Conservation (phyloP, 2,888 invertebrate genomes). For the Drosophila limbata region DNA sequence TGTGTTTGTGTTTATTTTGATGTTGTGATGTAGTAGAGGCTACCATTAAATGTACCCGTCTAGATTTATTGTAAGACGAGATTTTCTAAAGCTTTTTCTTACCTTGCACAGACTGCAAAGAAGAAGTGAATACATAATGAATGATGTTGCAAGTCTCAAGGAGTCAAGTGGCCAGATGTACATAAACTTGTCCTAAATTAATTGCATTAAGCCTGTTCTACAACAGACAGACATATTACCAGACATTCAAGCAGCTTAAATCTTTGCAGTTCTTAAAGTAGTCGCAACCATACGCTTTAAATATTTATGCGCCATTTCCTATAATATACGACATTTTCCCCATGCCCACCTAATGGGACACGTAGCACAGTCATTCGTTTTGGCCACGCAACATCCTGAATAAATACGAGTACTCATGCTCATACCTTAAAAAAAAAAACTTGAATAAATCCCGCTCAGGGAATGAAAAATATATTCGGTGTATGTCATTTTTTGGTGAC, state of each 20-base stretch:
- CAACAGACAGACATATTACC: neutral
- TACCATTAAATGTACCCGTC: slow-evolving; percentile 14
- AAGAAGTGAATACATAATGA: slow-evolving; percentile 44
- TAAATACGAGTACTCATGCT: slow-evolving; percentile 24
- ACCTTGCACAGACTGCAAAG: neutral
- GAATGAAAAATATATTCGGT: neutral
- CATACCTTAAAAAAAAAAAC: slow-evolving; percentile 27
- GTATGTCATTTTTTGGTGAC: neutral
- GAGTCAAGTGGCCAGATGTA: slow-evolving; percentile 31
- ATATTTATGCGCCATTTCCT: slow-evolving; percentile 7
- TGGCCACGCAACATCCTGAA: slow-evolving; percentile 20
- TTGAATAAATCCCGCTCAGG: neutral
- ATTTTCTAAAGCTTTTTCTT: slow-evolving; percentile 12
- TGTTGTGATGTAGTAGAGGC: slow-evolving; percentile 14
- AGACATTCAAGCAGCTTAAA: neutral
- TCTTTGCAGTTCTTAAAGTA: neutral
- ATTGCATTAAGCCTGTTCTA: neutral
- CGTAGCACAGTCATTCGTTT: slow-evolving; percentile 29
- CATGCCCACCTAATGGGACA: slow-evolving; percentile 9
- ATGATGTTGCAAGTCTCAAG: slow-evolving; percentile 26
- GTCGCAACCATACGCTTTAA: neutral
- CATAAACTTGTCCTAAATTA: neutral
- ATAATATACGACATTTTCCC: slow-evolving; percentile 2
- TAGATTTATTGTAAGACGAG: slow-evolving; percentile 16
- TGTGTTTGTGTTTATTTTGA: slow-evolving; percentile 1